Evolutionary conservation across 2,797 vertebrate species (phyloP).

Genomic region (Typhlichthys eigenmanni): DNA sequence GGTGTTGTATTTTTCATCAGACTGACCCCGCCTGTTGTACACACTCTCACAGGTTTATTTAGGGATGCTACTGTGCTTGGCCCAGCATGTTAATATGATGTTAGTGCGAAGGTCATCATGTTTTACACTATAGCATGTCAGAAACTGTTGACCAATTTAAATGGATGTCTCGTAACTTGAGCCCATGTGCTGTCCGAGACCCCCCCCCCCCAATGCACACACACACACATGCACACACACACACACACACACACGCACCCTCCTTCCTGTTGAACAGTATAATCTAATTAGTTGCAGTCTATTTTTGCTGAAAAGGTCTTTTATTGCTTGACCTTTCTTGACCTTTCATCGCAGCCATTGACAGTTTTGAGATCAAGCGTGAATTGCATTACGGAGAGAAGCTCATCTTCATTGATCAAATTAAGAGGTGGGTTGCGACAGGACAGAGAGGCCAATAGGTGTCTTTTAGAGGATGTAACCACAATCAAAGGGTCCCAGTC

Average conservation of each 20-base stretch:
- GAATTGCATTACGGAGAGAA: slow-evolving; percentile 64
- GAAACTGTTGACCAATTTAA: slow-evolving; percentile 72
- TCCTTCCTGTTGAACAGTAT: slow-evolving; percentile 46
- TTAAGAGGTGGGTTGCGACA: slow-evolving; percentile 48
- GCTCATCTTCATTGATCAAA: slow-evolving; percentile 75
- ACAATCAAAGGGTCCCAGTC: slow-evolving; percentile 44
- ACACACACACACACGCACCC: no score
- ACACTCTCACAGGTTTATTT: slow-evolving; percentile 27
- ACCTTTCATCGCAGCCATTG: slow-evolving; percentile 69
- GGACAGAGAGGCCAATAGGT: slow-evolving; percentile 33
- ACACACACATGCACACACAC: no score
- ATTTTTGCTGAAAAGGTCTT: slow-evolving; percentile 50
- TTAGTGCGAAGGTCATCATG: slow-evolving; percentile 78
- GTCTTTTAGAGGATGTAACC: slow-evolving; percentile 39
- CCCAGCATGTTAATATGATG: slow-evolving; percentile 18
- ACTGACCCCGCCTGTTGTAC: slow-evolving; percentile 49
- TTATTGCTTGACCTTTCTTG: slow-evolving; percentile 77
- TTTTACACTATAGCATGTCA: slow-evolving; percentile 44
- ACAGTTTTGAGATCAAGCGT: slow-evolving; percentile 68
- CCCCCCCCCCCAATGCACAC: no score
- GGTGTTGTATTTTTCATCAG: slow-evolving; percentile 52
- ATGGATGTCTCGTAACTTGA: slow-evolving; percentile 59
- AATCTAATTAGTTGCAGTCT: slow-evolving; percentile 54
- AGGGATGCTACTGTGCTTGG: no score
- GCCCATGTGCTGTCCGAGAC: slow-evolving; percentile 28